A percentile compares a stretch with the other conserved stretches of the same genome.
phyloP scores from a whole-genome alignment of 2,888 invertebrate genomes.

The Drosophila suboccidentalis region DNA sequence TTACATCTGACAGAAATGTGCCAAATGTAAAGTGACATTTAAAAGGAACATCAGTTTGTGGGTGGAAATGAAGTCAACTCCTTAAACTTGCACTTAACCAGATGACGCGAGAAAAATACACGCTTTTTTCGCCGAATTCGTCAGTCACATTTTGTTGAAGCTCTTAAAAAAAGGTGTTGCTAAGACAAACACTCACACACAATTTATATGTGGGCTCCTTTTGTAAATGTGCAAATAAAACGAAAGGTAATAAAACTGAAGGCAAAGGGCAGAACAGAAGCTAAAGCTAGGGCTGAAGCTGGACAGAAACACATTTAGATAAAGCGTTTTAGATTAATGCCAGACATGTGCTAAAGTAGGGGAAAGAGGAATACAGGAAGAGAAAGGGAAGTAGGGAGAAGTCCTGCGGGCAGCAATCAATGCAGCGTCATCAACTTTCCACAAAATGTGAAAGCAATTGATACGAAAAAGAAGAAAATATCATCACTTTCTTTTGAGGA shows the following conservation, averaged over 20 bases:
- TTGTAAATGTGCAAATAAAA: constrained; percentile 80
- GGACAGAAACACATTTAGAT: constrained; percentile 71
- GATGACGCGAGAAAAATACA: constrained; percentile 50
- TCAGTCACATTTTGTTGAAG: constrained; percentile 30
- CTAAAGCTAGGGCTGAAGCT: constrained; percentile 13
- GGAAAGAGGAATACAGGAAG: background rate
- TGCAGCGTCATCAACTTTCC: constrained; percentile 75
- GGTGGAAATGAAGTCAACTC: constrained; percentile 1
- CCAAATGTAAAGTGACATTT: constrained; percentile 25
- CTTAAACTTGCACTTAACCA: constrained; percentile 70
- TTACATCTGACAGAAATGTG: background rate
- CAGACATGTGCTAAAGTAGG: constrained; percentile 38
- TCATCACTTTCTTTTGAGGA: background rate
- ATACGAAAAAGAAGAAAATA: constrained; percentile 15
- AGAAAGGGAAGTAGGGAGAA: background rate
- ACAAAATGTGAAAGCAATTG: constrained; percentile 57
- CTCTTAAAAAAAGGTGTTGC: constrained; percentile 67
- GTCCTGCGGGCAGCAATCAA: constrained; percentile 65
- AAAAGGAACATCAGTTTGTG: background rate
- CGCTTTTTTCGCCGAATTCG: constrained; percentile 37
- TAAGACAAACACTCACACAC: constrained; percentile 46
- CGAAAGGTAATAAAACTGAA: constrained; percentile 73
- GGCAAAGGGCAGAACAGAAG: constrained; percentile 16
- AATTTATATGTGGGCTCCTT: constrained; percentile 44
- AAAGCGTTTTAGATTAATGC: constrained; percentile 79